Base-by-base conservation (phyloP, 2,113 vertebrate species). In the Neogobius melanostomus region DNA sequence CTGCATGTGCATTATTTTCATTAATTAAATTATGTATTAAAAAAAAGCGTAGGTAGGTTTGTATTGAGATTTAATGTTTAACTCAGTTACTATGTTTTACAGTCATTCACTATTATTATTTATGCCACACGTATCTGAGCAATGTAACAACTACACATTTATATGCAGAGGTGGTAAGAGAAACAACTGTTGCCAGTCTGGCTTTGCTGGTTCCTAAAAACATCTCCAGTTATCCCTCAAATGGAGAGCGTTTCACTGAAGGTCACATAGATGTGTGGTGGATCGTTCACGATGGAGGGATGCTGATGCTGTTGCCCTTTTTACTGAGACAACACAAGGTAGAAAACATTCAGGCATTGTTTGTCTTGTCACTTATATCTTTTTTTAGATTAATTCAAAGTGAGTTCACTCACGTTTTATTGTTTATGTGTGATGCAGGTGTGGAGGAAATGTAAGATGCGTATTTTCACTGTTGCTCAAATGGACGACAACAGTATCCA, bases 401-500 rank as follows among this genome's bases (percentile, higher is more conserved):
- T n/a, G 7, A n/a, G 15, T 52, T 52, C n/a, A 16, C 15, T n/a
- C 11, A 43, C 7, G 14, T 53, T 42, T 16, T 36, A 43, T 16
- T n/a, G 11, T 16, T 50, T 50, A 15, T 15, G 17, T 12, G 36
- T 69, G 48, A 16, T 10, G 28, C 74, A 99, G 98, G 98, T 99
- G 12, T 99, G 98, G 98, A 95, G 95, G 71, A 99, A 98, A 84
- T 99, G 98, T 88, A 98, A 97, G 93, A 98, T 99, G 94, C 94
- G 97, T 2, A 99, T 99, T 91, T 99, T 99, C 91, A 99, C 98
- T 0, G 97, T 99, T 78, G 98, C 98, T 9, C 97, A 99, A 90
- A 94, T 99, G 94, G 97, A 99, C 0, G 98, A 99, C 88, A 99
- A 99, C 71, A 99, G 98, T 86, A 98, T 99, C 87, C 98, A 99